Base-by-base conservation (phyloP, 2,113 vertebrate species). In the Petrocephalus microphthalmus region DNA sequence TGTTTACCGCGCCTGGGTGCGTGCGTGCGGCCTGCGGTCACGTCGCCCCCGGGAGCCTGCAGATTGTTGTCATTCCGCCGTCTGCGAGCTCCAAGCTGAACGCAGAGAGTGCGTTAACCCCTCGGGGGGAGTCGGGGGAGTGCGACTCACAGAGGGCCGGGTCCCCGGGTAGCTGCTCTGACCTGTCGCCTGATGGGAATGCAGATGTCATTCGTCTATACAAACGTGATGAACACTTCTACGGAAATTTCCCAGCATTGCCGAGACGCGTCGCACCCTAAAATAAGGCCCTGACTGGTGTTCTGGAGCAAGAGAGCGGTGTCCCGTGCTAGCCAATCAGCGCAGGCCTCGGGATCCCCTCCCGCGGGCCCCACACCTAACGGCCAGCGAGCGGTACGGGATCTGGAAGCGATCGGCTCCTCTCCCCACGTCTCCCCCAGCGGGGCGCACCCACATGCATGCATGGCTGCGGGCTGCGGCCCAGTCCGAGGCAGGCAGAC, bases 61-160 rank as follows among this genome's bases (percentile, higher is more conserved):
- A 29, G 51, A 91, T 90, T 91, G 85, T 87, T 90, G 88, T 88
- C 81, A 85, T 89, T 89, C 87, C 60, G 85, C 25, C 29, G 25
- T 45, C 78, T 17, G n/a, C n/a, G n/a, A n/a, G 3, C 47, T 81
- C 49, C 3, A 17, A 29, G 29, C 53, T 17, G 22, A 29, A 29
- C 1, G n/a, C 25, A 29, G 29, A 29, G 25, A 64, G 71, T 42
- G 29, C n/a, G 49, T 52, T 25, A 22, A 81, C 64, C 42, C 29
- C 20, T 60, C 85, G 45, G 85, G 19, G 10, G 42, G 78, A 54
- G 51, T 54, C 52, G 54, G 47, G 45, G 71, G 54, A 64, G 52
- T 67, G 64, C 29, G 51, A 47, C 90, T 89, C 87, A 88, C 51
- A 85, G 84, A 54, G 84, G 49, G 17, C n/a, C 25, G 15, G 25